Evolutionary conservation across 2,888 invertebrate genomes (phyloP).

Genomic region (Horisme vitalbata): DNA sequence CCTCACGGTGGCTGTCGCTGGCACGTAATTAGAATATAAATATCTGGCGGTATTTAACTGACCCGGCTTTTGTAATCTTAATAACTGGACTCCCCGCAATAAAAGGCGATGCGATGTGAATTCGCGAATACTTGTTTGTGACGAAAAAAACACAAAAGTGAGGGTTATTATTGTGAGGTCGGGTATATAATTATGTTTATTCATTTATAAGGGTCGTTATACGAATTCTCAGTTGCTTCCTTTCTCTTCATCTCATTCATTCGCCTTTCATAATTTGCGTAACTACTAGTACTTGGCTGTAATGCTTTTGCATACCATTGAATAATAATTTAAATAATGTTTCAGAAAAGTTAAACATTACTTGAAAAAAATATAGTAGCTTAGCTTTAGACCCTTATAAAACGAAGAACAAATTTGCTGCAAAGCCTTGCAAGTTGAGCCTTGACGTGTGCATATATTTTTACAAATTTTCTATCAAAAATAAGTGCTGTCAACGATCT

Average conservation of each 20-base stretch:
- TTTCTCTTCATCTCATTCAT: constrained; percentile 3
- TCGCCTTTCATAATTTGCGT: background rate
- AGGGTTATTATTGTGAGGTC: constrained; percentile 16
- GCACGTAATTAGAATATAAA: constrained; percentile 78
- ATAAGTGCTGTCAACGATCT: no score
- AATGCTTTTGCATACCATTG: background rate
- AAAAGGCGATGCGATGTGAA: constrained; percentile 47
- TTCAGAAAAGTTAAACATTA: no score
- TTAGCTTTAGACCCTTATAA: no score
- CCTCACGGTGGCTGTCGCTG: constrained; percentile 61
- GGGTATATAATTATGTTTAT: constrained; percentile 16
- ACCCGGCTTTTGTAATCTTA: constrained; percentile 69
- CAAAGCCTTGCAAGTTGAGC: no score
- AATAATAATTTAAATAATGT: no score
- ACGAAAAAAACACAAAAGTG: constrained; percentile 20
- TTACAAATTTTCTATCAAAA: no score
- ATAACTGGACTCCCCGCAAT: constrained; percentile 53
- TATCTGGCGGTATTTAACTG: constrained; percentile 69
- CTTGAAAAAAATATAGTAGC: no score
- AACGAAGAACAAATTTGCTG: no score
- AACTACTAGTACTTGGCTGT: background rate
- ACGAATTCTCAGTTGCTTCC: constrained; percentile 13
- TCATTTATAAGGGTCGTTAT: constrained; percentile 20
- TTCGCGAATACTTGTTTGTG: constrained; percentile 47
- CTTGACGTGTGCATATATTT: no score